phyloP scores from a whole-genome alignment of 2,888 invertebrate species.

The Meliscaeva auricollis region DNA sequence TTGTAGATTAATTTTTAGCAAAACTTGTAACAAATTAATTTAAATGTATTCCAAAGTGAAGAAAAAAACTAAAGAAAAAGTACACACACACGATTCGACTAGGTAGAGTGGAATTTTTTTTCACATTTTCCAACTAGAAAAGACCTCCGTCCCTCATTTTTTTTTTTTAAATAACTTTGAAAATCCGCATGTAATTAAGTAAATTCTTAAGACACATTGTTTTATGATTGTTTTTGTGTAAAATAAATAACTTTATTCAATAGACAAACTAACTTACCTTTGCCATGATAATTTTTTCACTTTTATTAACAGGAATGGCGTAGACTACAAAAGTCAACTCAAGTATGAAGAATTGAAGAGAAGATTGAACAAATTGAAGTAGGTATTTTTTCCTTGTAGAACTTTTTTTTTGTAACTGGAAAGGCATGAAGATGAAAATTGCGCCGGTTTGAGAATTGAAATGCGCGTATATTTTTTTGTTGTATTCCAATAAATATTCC shows the following conservation, averaged over 20 bases:
- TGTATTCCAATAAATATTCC: conserved; percentile 61
- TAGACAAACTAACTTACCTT: conserved; percentile 80
- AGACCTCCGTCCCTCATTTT: background rate
- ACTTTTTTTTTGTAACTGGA: conserved; percentile 63
- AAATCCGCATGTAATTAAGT: conserved; percentile 14
- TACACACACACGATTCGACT: conserved; percentile 10
- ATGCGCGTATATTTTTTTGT: conserved; percentile 77
- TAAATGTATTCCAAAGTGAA: conserved; percentile 5
- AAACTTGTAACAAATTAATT: conserved; percentile 5
- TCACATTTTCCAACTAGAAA: conserved; percentile 13
- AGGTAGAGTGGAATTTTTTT: conserved; percentile 32
- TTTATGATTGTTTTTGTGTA: conserved; percentile 20
- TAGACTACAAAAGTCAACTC: conserved; percentile 81
- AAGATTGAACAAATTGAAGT: conserved; percentile 76
- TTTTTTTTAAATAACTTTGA: conserved; percentile 12
- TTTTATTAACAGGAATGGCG: conserved; percentile 80
- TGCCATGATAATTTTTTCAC: conserved; percentile 81
- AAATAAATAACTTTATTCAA: conserved; percentile 25
- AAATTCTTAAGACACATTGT: background rate
- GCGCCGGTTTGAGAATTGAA: conserved; percentile 79
- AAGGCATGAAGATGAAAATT: conserved; percentile 78
- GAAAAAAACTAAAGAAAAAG: background rate
- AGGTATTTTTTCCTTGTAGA: conserved; percentile 75
- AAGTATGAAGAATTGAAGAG: conserved; percentile 77
- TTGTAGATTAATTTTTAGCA: background rate